phyloP scores from a whole-genome alignment of 2,888 invertebrate species.

The Tiphia femorata region DNA sequence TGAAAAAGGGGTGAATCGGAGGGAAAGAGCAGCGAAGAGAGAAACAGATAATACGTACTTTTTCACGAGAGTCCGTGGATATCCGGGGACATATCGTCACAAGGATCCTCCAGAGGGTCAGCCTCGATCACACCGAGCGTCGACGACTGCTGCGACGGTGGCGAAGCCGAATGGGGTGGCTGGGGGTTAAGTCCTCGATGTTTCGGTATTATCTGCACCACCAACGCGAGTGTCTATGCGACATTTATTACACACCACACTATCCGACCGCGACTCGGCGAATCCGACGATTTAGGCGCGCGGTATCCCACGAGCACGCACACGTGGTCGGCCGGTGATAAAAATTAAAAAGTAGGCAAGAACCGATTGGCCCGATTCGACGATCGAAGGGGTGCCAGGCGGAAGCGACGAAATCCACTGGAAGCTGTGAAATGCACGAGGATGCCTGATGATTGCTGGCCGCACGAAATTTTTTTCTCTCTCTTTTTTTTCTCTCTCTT shows the following conservation, averaged over 20 bases:
- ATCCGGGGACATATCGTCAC: conserved; percentile 45
- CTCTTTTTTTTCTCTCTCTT: no score
- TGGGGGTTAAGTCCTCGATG: background rate
- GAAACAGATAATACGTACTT: conserved; percentile 44
- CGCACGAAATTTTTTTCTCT: no score
- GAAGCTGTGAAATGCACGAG: no score
- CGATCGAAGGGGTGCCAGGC: no score
- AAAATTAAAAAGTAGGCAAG: no score
- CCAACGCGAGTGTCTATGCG: conserved; percentile 40
- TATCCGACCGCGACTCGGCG: conserved; percentile 10
- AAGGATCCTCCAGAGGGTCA: conserved; percentile 35
- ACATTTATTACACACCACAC: conserved; percentile 56
- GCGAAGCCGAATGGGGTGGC: no score
- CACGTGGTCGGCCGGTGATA: no score
- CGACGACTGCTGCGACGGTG: conserved; percentile 10
- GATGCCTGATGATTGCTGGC: no score
- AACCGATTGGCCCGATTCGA: no score
- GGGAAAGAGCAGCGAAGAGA: background rate
- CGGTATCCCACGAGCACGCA: background rate
- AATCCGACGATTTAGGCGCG: background rate
- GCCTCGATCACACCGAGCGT: conserved; percentile 32
- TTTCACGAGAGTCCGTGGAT: conserved; percentile 45
- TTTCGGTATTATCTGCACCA: conserved; percentile 24
- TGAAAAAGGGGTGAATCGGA: background rate
- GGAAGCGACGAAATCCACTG: no score